Percentiles rank a stretch among this genome's conserved stretches.
These are phyloP conservation scores for Stenurella melanura DNA, from an alignment of 2,888 invertebrate species.

Conservation along the genomic window DNA sequence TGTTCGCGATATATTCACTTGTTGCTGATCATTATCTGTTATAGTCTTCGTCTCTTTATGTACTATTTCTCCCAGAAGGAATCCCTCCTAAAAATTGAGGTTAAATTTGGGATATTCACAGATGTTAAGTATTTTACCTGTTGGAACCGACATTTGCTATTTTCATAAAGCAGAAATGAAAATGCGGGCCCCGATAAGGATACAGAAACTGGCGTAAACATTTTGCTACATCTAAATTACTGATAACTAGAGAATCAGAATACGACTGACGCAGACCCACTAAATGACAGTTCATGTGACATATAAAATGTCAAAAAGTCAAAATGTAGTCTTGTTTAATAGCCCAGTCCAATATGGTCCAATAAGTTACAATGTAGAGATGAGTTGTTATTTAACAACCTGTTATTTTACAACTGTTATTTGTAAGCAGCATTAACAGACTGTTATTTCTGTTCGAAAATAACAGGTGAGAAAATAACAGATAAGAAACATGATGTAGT, in stretches of 20 bases:
- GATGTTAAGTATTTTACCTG: conserved; percentile 74
- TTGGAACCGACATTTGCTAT: conserved; percentile 77
- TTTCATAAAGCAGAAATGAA: conserved; percentile 82
- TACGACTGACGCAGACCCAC: background rate
- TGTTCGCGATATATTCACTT: conserved; percentile 77
- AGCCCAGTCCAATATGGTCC: too few species aligned
- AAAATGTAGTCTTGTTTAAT: too few species aligned
- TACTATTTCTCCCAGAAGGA: conserved; percentile 80
- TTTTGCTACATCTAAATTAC: conserved; percentile 50
- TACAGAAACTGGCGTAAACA: conserved; percentile 66
- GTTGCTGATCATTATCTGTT: conserved; percentile 81
- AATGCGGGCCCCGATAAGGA: conserved; percentile 78
- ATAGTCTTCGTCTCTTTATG: conserved; percentile 80
- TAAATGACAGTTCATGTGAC: conserved; percentile 6
- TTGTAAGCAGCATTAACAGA: too few species aligned
- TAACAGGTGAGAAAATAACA: too few species aligned
- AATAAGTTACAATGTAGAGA: too few species aligned
- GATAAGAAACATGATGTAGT: too few species aligned
- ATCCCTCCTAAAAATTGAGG: conserved; percentile 75
- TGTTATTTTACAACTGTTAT: too few species aligned
- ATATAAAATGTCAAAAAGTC: background rate
- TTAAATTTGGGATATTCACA: conserved; percentile 15
- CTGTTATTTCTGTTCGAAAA: too few species aligned
- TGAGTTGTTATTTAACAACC: too few species aligned
- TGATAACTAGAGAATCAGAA: background rate